Evolutionary conservation across 2,888 invertebrate genomes (phyloP), one percentile per base, ranked within the genome.

Genomic region (Oithona nana): DNA sequence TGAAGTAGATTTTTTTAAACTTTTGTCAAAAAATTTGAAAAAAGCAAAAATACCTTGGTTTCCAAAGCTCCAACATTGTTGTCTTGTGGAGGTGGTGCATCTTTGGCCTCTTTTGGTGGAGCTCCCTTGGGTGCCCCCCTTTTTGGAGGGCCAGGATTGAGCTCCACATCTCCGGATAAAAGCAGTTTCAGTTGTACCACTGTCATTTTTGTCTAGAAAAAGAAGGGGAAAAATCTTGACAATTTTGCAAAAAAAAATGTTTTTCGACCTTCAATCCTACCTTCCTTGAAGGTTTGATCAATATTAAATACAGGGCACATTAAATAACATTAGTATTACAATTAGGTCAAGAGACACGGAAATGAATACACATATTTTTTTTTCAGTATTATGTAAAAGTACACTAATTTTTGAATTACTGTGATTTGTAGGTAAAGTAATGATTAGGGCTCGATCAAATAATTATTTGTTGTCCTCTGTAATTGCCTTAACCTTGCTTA

Each of bases 121-220:
- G 57, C 30, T n/a, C n/a, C 22, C 16, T 16, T 31, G 39, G 31
- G n/a, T 4, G 57, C 20, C 1, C 11, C 8, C n/a, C 57, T 13
- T 29, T 28, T 61, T 30, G 61, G 61, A 50, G 60, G 60, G 13
- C 61, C 61, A 16, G 61, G 61, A 30, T 61, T 61, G 8, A 54
- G 28, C 28, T 61, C 61, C 13, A 61, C 54, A 26, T 61, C 61
- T 6, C 61, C 61, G 13, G 52, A 28, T 16, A 51, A 26, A 6
- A 61, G 30, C n/a, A 61, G 61, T 16, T 49, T 11, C 6, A 39
- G 39, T 39, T 39, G 39, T 11, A 16, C 39, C 39, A 39, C 6
- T 11, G 39, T 11, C 16, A 16, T 11, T 6, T 11, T 11, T 11
- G 16, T 39, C 39, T 11, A 6, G 6, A 16, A 39, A 39, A 39